Percentiles rank a stretch among this genome's conserved stretches.
These are phyloP conservation scores for Andrena minutula DNA, from an alignment of 2,888 invertebrate species.

Conservation along the genomic window DNA sequence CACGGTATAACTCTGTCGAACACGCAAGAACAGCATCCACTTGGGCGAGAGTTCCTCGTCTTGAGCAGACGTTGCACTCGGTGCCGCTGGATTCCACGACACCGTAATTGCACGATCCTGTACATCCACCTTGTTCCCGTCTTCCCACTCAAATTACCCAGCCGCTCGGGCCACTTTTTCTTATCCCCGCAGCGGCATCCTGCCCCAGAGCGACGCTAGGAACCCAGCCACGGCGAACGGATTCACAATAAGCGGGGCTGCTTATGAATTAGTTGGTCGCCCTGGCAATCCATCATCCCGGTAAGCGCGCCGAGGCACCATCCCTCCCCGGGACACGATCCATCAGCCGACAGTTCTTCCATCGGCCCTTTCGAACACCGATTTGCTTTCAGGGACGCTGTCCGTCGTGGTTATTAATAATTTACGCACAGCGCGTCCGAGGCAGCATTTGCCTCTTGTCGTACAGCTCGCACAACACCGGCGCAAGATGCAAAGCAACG, in stretches of 20 bases:
- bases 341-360: slow-evolving; percentile 63
- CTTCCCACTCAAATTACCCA: slow-evolving; percentile 28
- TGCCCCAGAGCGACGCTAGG: not conserved
- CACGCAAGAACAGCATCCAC: not conserved
- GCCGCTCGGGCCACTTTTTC: not conserved
- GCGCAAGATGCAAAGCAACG: slow-evolving; percentile 28
- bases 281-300: slow-evolving; percentile 64
- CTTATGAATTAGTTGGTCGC: slow-evolving; percentile 66
- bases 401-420: slow-evolving; percentile 62
- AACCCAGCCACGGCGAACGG: slow-evolving; percentile 2
- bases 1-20: not conserved
- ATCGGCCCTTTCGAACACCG: slow-evolving; percentile 61
- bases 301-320: slow-evolving; percentile 36
- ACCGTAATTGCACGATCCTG: slow-evolving; percentile 31
- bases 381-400: slow-evolving; percentile 53
- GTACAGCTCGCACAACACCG: not conserved
- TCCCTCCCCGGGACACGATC: slow-evolving; percentile 52
- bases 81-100: slow-evolving; percentile 6
- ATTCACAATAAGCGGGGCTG: slow-evolving; percentile 53
- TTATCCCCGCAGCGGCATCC: slow-evolving; percentile 1
- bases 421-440: slow-evolving; percentile 38
- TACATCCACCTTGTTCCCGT: not conserved
- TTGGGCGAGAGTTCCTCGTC: not conserved
- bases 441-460: not conserved
- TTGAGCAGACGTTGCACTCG: slow-evolving; percentile 1